phyloP scores from a whole-genome alignment of 2,113 vertebrate species.

The Apus apus region DNA sequence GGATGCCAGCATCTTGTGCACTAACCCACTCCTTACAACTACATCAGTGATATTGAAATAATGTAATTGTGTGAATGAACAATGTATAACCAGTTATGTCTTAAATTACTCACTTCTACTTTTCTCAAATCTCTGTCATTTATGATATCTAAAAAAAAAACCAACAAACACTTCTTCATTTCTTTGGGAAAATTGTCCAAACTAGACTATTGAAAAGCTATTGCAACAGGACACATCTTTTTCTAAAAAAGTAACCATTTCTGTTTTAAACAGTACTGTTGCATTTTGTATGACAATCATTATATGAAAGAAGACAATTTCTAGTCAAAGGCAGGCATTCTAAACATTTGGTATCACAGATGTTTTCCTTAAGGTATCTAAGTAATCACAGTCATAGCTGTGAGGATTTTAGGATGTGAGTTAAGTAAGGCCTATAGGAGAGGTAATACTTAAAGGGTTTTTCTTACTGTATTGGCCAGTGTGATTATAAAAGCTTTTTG shows the following conservation, averaged over 20 bases:
- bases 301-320: not conserved
- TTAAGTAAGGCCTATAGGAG: not conserved
- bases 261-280: not conserved
- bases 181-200: not conserved
- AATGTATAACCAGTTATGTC: not conserved
- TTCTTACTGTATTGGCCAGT: not conserved
- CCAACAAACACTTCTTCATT: not conserved
- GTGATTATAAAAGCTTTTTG: not conserved
- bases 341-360: not conserved
- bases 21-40: not conserved
- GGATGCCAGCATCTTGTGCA: not conserved
- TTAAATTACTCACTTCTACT: not conserved
- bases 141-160: not conserved
- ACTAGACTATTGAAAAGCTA: not conserved
- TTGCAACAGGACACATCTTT: not conserved
- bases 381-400: not conserved
- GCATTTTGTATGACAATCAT: not conserved
- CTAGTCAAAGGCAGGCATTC: not conserved
- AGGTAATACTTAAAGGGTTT: not conserved
- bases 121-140: not conserved
- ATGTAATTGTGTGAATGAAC: not conserved
- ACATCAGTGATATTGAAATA: not conserved
- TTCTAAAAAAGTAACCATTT: not conserved
- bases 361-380: not conserved
- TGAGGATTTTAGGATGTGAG: not conserved